Percentiles rank a stretch among this genome's conserved stretches.
These are phyloP conservation scores for Campylomormyrus numenius DNA, from an alignment of 2,113 vertebrate genomes.

Conservation along the genomic window DNA sequence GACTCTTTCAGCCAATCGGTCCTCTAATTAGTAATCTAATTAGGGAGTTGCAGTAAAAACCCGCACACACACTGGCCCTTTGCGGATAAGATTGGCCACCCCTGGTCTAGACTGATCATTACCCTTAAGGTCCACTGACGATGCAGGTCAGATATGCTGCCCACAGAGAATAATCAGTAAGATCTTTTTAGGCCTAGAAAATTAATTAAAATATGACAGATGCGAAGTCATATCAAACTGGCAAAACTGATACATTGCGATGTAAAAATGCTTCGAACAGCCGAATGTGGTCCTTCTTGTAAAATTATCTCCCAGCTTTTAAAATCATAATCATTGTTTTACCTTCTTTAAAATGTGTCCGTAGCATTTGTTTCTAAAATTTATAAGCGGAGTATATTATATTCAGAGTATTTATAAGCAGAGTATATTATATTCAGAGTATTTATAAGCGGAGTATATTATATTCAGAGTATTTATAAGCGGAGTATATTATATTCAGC, in stretches of 20 bases:
- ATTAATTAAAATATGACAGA: background rate
- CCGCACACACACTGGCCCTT: too few species aligned
- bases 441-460: background rate
- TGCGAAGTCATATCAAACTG: background rate
- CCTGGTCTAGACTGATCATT: background rate
- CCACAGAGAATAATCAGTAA: background rate
- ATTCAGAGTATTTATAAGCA: background rate
- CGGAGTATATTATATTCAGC: background rate
- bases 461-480: background rate
- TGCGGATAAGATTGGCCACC: too few species aligned
- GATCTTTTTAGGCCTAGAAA: background rate
- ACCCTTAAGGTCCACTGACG: background rate
- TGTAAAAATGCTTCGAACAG: background rate
- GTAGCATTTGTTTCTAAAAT: background rate
- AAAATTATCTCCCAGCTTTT: background rate
- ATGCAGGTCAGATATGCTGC: background rate
- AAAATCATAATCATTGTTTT: background rate
- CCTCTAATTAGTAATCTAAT: too few species aligned
- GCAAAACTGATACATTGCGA: background rate
- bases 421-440: background rate
- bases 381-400: background rate
- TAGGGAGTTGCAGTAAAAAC: too few species aligned
- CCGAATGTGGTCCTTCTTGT: background rate
- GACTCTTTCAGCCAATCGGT: too few species aligned
- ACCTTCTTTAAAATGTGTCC: background rate